Conservation (phyloP, 2,888 invertebrate species). For the Nasonovia ribisnigri region DNA sequence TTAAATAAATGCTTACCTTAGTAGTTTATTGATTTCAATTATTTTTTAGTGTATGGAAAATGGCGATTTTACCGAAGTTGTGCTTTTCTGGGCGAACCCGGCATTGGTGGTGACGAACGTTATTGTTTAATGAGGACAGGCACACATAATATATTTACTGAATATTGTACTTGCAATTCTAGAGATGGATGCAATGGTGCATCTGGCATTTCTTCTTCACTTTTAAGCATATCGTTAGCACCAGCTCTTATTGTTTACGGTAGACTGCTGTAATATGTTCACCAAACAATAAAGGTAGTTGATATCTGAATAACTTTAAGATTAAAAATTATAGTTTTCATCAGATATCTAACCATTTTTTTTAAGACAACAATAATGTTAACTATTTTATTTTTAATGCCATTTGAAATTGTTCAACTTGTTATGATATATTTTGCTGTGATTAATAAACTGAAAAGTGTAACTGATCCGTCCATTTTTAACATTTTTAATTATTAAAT, state of each 20-base stretch:
- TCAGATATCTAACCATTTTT: background rate
- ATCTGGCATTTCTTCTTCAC: conserved; percentile 25
- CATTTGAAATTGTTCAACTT: background rate
- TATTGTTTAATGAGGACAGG: conserved; percentile 92
- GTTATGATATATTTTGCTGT: background rate
- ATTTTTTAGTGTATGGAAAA: conserved; percentile 68
- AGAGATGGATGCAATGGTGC: conserved; percentile 91
- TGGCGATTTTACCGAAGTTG: conserved; percentile 73
- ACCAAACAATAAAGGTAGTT: background rate
- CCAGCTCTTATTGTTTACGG: conserved; percentile 35
- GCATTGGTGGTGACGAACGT: conserved; percentile 89
- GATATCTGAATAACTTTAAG: background rate
- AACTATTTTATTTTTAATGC: background rate
- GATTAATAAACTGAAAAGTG: conserved; percentile 42
- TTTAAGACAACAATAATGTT: background rate
- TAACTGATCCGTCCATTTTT: conserved; percentile 54
- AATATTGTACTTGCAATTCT: conserved; percentile 92
- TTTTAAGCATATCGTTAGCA: conserved; percentile 26
- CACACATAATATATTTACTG: conserved; percentile 93
- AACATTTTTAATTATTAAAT: background rate
- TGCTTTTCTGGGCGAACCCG: conserved; percentile 91
- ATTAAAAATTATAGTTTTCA: background rate
- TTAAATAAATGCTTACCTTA: background rate
- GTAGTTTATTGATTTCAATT: background rate
- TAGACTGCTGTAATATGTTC: conserved; percentile 29